Percentiles rank a stretch among this genome's conserved stretches.
Evolutionary conservation across 2,113 vertebrate genomes (phyloP).

Genomic region (Myodes glareolus): DNA sequence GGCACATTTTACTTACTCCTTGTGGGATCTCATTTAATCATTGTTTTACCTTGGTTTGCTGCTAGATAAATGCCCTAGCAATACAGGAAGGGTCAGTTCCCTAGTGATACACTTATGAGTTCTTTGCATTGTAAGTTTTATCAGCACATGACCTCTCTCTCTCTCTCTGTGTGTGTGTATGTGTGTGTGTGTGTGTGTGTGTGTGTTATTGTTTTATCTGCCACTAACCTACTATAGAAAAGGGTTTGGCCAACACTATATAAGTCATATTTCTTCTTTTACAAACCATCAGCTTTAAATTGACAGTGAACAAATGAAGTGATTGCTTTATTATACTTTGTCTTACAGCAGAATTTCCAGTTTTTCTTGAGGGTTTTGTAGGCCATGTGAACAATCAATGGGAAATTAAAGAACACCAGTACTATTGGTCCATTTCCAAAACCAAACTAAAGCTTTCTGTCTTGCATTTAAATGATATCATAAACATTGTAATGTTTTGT

Average conservation of each 20-base stretch:
- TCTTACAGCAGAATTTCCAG: not conserved
- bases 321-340: not conserved
- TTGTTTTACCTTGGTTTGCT: not conserved
- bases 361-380: not conserved
- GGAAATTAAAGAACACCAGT: not conserved
- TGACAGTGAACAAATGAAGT: not conserved
- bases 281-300: not conserved
- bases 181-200: not conserved
- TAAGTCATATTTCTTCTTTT: not conserved
- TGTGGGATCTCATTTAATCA: not conserved
- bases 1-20: not conserved
- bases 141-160: not conserved
- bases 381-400: not conserved
- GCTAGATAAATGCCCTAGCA: not conserved
- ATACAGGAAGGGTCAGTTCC: not conserved
- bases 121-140: not conserved
- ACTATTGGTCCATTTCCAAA: not conserved
- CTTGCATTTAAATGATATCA: not conserved
- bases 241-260: not conserved
- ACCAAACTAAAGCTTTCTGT: not conserved
- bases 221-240: not conserved
- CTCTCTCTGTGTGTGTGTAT: not conserved
- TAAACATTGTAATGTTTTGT: not conserved
- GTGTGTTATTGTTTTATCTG: not conserved
- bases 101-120: not conserved